phyloP scores from a whole-genome alignment of 2,797 vertebrate genomes.

The Phaenicophaeus curvirostris region DNA sequence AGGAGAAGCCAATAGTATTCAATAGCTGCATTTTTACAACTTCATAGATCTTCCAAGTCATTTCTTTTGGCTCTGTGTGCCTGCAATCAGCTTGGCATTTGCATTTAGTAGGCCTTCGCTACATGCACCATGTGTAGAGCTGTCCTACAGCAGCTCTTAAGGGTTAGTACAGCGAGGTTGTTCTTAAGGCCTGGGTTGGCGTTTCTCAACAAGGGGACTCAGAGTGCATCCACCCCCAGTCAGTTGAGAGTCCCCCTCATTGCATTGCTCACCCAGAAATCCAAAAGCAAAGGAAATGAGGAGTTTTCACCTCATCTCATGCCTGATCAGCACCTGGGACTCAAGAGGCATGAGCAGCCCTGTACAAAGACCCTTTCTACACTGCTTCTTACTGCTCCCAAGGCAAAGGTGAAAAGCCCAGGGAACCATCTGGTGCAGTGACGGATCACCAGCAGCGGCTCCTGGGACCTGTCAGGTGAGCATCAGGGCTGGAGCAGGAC shows the following conservation, averaged over 20 bases:
- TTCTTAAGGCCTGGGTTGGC: neutral
- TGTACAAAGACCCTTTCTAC: neutral
- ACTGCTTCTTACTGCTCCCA: neutral
- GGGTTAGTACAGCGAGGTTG: neutral
- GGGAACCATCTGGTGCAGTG: rapidly evolving
- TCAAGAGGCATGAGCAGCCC: neutral
- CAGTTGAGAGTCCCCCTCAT: neutral
- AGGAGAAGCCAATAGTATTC: neutral
- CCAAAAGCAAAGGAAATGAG: neutral
- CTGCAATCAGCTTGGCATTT: neutral
- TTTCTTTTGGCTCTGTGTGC: neutral
- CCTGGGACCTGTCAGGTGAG: neutral
- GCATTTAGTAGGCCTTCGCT: neutral
- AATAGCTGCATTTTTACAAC: neutral
- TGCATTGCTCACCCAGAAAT: neutral
- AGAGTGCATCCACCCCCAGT: neutral
- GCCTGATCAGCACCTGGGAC: neutral
- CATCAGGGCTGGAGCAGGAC: neutral
- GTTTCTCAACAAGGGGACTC: neutral
- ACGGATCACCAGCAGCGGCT: rapidly evolving
- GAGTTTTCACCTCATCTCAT: neutral
- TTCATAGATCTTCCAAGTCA: neutral
- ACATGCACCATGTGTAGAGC: neutral
- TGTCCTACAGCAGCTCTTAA: neutral
- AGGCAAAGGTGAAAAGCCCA: neutral